Evolutionary conservation across 2,797 vertebrate genomes (phyloP), one percentile per base, ranked within the genome.

Genomic region (Micropoecilia bifurca): DNA sequence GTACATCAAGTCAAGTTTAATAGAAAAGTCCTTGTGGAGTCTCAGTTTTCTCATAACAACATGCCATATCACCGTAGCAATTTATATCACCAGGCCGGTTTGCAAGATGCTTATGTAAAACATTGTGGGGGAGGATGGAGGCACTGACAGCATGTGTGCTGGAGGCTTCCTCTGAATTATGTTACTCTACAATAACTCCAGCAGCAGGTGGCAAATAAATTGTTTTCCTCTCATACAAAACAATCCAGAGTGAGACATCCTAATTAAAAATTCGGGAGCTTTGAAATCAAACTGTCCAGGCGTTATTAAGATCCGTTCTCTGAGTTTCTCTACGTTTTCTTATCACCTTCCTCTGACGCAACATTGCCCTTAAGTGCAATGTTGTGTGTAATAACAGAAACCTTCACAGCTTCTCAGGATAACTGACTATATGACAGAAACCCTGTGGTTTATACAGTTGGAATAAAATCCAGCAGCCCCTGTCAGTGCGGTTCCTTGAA

Each of bases 401-500:
- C 33, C 50, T 33, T 69, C 72, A 48, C 1, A 50, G 59, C 71
- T 73, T 85, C 76, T 76, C n/a, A 1, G 8, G 1, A 59, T 81
- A 88, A 87, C 71, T 80, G 77, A 84, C 87, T 78, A 66, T 89
- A 77, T 74, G 79, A 83, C 74, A 81, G 41, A 87, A 83, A 84
- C 36, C 77, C 71, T 50, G 55, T 68, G 73, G 79, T 78, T 84
- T 82, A 74, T 83, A 53, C 25, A 61, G 75, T 68, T 71, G 57
- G 73, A 80, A 82, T 73, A 84, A 39, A 87, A 83, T 85, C 59
- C 48, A 74, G 25, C 16, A 30, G 45, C 12, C 18, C 43, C 79
- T 8, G 69, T 77, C 57, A 82, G 53, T 41, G 71, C 1, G 12
- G 48, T 45, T 85, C 78, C 88, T 86, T 74, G 73, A 66, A 81